Evolutionary conservation across 2,113 vertebrate species (phyloP).

Genomic region (Excalfactoria chinensis): DNA sequence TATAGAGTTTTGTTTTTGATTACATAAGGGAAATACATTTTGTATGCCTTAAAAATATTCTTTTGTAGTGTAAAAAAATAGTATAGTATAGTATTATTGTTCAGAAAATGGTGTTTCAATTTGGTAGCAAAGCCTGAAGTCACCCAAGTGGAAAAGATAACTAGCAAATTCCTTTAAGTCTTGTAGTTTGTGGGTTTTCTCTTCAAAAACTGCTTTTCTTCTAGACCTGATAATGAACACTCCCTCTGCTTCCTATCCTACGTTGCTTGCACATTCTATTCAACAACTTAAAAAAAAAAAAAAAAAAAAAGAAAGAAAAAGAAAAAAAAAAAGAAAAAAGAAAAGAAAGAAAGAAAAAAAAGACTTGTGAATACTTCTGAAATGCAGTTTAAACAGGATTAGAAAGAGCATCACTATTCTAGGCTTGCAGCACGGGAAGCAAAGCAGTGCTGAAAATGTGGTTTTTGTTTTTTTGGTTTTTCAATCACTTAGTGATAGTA

Average conservation of each 20-base stretch:
- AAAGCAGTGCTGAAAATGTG: constrained; percentile 50
- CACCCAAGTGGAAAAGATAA: constrained; percentile 75
- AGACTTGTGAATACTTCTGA: constrained; percentile 56
- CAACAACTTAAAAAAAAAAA: not conserved
- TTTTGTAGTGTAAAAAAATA: constrained; percentile 72
- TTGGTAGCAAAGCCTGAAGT: constrained; percentile 67
- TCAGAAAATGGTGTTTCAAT: constrained; percentile 77
- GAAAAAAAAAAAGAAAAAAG: not conserved
- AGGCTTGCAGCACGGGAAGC: constrained; percentile 48
- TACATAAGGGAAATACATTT: constrained; percentile 78
- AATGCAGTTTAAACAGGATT: constrained; percentile 66
- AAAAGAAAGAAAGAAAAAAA: too few species aligned
- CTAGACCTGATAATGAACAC: constrained; percentile 63
- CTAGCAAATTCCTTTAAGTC: constrained; percentile 72
- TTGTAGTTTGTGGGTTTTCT: constrained; percentile 59
- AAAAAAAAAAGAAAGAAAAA: too few species aligned
- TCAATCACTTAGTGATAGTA: constrained; percentile 63
- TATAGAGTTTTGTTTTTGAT: constrained; percentile 79
- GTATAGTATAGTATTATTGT: constrained; percentile 62
- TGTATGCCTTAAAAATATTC: constrained; percentile 74
- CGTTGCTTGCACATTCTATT: constrained; percentile 35
- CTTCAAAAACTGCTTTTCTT: constrained; percentile 36
- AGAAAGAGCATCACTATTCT: constrained; percentile 62
- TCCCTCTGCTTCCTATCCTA: constrained; percentile 38
- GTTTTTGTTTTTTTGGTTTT: too few species aligned